Conservation (phyloP, 2,888 invertebrate species). For the Villa cingulata region DNA sequence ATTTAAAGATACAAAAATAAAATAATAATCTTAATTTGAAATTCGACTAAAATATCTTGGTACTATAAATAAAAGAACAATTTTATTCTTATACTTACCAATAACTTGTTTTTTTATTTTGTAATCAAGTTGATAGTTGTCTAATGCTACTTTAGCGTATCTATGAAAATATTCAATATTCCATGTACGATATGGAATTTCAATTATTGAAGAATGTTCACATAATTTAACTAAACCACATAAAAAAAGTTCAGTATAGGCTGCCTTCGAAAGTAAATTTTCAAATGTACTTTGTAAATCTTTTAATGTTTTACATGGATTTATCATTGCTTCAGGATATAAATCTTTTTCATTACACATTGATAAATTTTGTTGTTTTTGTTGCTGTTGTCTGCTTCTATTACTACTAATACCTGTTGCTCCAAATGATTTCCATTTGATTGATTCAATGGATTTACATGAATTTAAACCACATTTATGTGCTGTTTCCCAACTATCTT, state of each 20-base stretch:
- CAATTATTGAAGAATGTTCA: conserved; percentile 17
- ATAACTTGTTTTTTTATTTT: conserved; percentile 24
- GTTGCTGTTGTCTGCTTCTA: too few relatives aligned
- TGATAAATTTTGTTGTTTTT: too few relatives aligned
- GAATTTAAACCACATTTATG: conserved; percentile 27
- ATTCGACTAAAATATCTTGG: too few relatives aligned
- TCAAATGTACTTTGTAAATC: conserved; percentile 24
- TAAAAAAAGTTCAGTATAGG: conserved; percentile 22
- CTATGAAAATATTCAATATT: conserved; percentile 21
- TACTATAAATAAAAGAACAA: not conserved
- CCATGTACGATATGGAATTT: conserved; percentile 28
- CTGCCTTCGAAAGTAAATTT: conserved; percentile 23
- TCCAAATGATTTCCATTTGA: conserved; percentile 25
- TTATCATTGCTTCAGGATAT: conserved; percentile 23
- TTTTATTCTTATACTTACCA: too few relatives aligned
- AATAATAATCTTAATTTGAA: too few relatives aligned
- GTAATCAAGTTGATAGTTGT: conserved; percentile 23
- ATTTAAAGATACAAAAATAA: too few relatives aligned
- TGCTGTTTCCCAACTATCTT: conserved; percentile 28
- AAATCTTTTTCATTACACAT: conserved; percentile 2
- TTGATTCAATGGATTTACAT: conserved; percentile 27
- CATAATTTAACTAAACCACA: conserved; percentile 21
- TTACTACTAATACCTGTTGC: too few relatives aligned
- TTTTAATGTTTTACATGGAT: conserved; percentile 26
- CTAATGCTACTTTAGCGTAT: conserved; percentile 20